Base-by-base conservation (phyloP, 2,797 vertebrate genomes). In the Chiloscyllium punctatum region DNA sequence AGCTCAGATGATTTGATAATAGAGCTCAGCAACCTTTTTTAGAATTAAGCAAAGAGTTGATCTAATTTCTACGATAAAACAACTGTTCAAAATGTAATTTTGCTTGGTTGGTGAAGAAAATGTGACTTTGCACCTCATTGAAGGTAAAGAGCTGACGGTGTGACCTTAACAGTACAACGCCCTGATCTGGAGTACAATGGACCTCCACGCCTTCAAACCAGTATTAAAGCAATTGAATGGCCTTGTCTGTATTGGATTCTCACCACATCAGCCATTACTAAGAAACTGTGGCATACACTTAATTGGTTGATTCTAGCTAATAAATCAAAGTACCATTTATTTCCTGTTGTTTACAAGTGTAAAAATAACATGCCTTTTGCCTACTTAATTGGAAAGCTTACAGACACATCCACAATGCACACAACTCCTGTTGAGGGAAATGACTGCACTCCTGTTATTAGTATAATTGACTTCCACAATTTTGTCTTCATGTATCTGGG, bases 391-490 rank as follows among this genome's bases (percentile, higher is more conserved):
- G 21, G 82, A 84, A 84, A 48, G 37, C 21, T 84, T 48, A 84
- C 23, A 42, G 82, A 84, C 82, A 84, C 21, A 21, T 84, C 21
- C 82, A 48, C 79, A 42, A 42, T 42, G 37, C 16, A 84, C 15
- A 84, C 23, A 84, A 42, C 79, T 84, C 79, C 42, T 84, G 82
- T 84, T 84, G 82, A 84, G 82, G 82, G 42, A 84, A 84, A 48
- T 48, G 82, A 84, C 7, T 25, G 6, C 6, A 84, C 42, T 84
- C 82, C 82, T 84, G 37, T 42, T 84, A 84, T 84, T 84, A 84
- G 82, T 48, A 84, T 84, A 48, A 84, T 48, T 84, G 82, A 84
- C 82, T 84, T 48, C 42, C 82, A 84, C 82, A 84, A 84, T 48
- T 48, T 48, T 84, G 42, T 42, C 42, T 84, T 84, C 82, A 84